Evolutionary conservation across 1,140 invertebrate species (phyloP).

Genomic region (Anastrepha obliqua): DNA sequence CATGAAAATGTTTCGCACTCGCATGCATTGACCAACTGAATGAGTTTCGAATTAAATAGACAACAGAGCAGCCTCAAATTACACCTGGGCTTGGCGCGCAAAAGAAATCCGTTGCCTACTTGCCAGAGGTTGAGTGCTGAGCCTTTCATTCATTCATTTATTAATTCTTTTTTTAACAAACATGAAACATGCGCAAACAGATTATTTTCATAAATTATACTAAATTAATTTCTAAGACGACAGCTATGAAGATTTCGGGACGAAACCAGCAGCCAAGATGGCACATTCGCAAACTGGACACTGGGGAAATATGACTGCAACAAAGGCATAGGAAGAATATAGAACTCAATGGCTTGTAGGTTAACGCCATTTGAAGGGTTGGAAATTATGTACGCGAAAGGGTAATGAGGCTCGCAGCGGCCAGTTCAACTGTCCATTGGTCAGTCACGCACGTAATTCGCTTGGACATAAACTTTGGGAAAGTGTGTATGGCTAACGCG

Average conservation of each 20-base stretch:
- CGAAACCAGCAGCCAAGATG: neutral
- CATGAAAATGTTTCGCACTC: neutral
- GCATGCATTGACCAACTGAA: neutral
- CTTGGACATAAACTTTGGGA: conserved; percentile 26
- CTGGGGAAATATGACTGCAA: neutral
- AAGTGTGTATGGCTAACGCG: neutral
- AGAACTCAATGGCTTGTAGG: neutral
- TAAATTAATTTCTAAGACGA: conserved; percentile 53
- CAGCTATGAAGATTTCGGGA: conserved; percentile 44
- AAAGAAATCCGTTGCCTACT: neutral
- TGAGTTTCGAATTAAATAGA: conserved; percentile 27
- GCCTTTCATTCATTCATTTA: neutral
- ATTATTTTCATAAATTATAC: conserved; percentile 56
- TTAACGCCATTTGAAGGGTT: neutral
- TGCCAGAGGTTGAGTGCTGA: neutral
- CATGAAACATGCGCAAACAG: neutral
- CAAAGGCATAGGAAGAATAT: neutral
- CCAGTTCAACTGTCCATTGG: conserved; percentile 47
- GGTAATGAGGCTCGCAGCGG: neutral
- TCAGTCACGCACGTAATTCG: conserved; percentile 56
- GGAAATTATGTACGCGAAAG: neutral
- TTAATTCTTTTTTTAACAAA: neutral
- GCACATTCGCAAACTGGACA: conserved; percentile 50
- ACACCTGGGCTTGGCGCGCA: conserved; percentile 45
- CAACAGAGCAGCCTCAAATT: conserved; percentile 44